phyloP scores from a whole-genome alignment of 2,797 vertebrate species.

The Aldrovandia affinis region DNA sequence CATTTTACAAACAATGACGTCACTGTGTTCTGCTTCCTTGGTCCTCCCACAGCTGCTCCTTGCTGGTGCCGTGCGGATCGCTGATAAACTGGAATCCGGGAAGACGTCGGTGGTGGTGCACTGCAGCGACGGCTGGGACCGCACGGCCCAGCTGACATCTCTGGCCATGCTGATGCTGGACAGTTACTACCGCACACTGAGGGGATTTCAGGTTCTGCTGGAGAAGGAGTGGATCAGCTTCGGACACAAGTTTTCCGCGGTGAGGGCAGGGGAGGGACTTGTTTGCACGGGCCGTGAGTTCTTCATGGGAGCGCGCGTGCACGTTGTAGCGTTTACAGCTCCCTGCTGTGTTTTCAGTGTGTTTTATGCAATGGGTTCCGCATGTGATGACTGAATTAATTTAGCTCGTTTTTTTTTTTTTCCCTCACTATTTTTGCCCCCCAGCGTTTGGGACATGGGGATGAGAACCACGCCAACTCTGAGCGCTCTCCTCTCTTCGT shows the following conservation, averaged over 20 bases:
- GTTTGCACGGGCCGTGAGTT: neutral
- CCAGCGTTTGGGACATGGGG: constrained; percentile 89
- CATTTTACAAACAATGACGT: neutral
- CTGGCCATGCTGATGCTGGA: constrained; percentile 96
- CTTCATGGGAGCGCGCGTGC: neutral
- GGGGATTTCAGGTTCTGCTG: constrained; percentile 85
- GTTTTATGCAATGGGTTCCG: neutral
- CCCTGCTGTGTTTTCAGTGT: neutral
- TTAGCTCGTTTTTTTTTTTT: neutral
- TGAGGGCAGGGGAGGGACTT: constrained; percentile 59
- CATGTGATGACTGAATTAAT: neutral
- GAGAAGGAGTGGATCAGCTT: constrained; percentile 98
- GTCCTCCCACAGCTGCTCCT: constrained; percentile 78
- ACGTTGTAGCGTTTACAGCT: neutral
- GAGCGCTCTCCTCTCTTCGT: constrained; percentile 96
- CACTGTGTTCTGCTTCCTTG: neutral
- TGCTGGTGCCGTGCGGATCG: constrained; percentile 86
- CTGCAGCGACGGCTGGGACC: constrained; percentile 93
- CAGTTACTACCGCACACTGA: constrained; percentile 87
- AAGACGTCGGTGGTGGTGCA: constrained; percentile 93
- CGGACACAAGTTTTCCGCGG: constrained; percentile 90
- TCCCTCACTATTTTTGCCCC: too few species aligned
- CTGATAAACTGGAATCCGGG: constrained; percentile 89
- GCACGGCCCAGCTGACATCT: constrained; percentile 89
- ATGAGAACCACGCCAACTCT: constrained; percentile 87